Evolutionary conservation across 2,797 vertebrate genomes (phyloP).

Genomic region (Lophius americanus): DNA sequence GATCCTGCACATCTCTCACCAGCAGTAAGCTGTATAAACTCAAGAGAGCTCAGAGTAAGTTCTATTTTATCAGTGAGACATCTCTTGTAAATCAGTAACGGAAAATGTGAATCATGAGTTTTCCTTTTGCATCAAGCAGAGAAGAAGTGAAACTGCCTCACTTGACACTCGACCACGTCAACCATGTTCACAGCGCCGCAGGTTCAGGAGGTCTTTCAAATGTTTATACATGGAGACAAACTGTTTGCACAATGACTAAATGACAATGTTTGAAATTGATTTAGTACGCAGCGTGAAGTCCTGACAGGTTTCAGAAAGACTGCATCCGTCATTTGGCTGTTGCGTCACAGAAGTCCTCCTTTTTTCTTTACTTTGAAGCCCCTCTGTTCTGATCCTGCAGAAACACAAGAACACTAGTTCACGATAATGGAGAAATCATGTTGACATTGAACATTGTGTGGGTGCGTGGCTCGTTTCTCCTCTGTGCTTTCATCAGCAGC

Average conservation of each 20-base stretch:
- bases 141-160: no score
- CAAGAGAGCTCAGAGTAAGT: no score
- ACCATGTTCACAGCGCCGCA: no score
- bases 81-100: no score
- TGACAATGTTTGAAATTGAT: constrained; percentile 2
- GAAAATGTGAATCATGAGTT: no score
- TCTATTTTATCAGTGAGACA: no score
- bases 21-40: no score
- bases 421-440: not conserved
- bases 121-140: no score
- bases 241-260: not conserved
- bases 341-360: not conserved
- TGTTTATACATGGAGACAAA: not conserved
- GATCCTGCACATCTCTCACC: no score
- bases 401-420: not conserved
- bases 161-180: no score
- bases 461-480: not conserved
- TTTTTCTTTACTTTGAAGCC: not conserved
- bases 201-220: no score
- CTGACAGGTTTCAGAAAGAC: constrained; percentile 5
- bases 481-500: constrained; percentile 22
- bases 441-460: not conserved
- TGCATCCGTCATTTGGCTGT: constrained; percentile 1
- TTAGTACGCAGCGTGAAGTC: constrained; percentile 8
- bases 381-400: not conserved